Conservation (phyloP, 2,113 vertebrate genomes). For the Apus apus region DNA sequence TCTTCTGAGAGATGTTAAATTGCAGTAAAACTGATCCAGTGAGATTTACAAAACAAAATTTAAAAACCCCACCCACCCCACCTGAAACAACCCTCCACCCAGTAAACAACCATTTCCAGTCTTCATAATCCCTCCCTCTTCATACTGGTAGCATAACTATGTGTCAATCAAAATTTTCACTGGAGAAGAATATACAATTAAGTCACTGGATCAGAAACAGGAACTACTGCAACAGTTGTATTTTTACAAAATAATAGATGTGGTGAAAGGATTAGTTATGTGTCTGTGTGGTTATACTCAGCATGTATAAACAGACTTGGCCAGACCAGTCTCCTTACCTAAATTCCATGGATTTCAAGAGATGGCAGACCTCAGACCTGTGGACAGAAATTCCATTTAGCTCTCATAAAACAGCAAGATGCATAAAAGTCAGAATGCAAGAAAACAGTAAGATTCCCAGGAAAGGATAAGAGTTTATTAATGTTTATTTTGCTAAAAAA, state of each 20-base stretch:
- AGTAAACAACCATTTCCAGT: not conserved
- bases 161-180: not conserved
- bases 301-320: not conserved
- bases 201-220: not conserved
- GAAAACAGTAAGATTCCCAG: not conserved
- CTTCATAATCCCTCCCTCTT: not conserved
- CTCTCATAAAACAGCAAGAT: not conserved
- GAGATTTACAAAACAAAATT: not conserved
- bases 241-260: not conserved
- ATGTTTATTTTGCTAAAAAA: not conserved
- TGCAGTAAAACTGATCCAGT: not conserved
- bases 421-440: not conserved
- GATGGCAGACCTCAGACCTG: not conserved
- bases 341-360: not conserved
- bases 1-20: not conserved
- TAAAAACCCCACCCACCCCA: not conserved
- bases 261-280: not conserved
- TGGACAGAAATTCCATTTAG: not conserved
- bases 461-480: not conserved
- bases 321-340: not conserved
- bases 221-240: not conserved
- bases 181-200: not conserved
- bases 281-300: not conserved
- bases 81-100: not conserved
- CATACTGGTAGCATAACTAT: not conserved